These are phyloP conservation scores for Echinops telfairi DNA, from an alignment of 2,113 vertebrate species.

Conservation along the genomic window DNA sequence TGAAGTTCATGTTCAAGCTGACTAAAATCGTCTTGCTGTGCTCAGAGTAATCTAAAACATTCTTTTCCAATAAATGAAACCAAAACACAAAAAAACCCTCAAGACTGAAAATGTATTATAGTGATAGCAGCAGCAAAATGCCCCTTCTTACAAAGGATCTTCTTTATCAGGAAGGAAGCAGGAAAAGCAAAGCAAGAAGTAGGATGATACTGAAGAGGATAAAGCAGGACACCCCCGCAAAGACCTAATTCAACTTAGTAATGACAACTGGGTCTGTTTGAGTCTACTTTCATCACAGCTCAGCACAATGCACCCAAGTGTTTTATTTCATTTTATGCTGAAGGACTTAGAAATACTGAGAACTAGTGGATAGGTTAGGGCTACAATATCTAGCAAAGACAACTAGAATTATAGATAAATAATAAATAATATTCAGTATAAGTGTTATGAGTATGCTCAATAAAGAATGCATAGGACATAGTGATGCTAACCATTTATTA, in stretches of 20 bases:
- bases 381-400: background rate
- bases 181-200: background rate
- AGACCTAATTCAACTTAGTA: slow-evolving; percentile 13
- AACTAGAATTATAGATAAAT: background rate
- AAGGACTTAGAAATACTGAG: background rate
- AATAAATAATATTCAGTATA: slow-evolving; percentile 6
- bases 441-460: background rate
- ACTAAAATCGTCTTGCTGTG: slow-evolving; percentile 4
- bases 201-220: background rate
- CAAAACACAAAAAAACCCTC: background rate
- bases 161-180: background rate
- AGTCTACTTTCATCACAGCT: background rate
- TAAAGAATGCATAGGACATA: background rate
- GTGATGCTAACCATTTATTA: background rate
- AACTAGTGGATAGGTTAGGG: background rate
- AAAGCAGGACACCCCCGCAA: background rate
- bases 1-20: background rate
- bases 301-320: background rate
- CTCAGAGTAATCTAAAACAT: slow-evolving; percentile 5
- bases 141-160: background rate
- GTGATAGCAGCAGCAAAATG: background rate
- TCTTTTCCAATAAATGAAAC: background rate
- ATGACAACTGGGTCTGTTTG: background rate
- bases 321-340: background rate
- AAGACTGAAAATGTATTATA: background rate